Evolutionary conservation across 2,888 invertebrate species (phyloP), one percentile per base, ranked within the genome.

Genomic region (Platycheirus albimanus): DNA sequence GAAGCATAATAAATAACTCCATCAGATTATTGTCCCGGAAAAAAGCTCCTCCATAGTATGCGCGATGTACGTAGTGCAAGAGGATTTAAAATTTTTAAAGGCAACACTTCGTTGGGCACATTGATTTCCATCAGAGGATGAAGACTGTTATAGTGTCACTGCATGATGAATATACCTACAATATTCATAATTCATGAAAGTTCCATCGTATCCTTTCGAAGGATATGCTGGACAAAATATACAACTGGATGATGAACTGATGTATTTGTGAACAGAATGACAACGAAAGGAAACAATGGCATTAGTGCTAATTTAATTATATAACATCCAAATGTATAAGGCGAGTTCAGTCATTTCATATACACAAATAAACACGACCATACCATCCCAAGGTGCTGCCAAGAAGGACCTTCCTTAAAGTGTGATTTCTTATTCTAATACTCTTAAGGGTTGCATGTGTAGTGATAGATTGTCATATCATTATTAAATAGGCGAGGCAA

Each of bases 1-100:
- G 61, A 69, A 63, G 64, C 51, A 74, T 72, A 54, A 83, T 83
- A 83, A 83, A 83, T 83, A 83, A 74, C 72, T 83, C 54, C 49
- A 69, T 49, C 63, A 61, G 81, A 66, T 41, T 58, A 41, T 52
- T 36, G 69, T 63, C 49, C 54, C 30, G 38, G 13, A 15, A 49
- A 72, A 77, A 67, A 58, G 71, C 63, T 51, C 43, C 56, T 3
- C 28, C 49, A 30, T 13, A 13, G 24, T 11, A 20, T 36, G 15
- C 51, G 63, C 28, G 45, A n/a, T n/a, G n/a, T n/a, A n/a, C 24
- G 38, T 38, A 54, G 38, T 61, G 56, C 43, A 61, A 64, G 52
- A 47, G 70, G 41, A 66, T 70, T 64, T 66, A 64, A 64, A 75
- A 38, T 58, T 52, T 58, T 52, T 11, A 66, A 76, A 70, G 66